phyloP scores from a whole-genome alignment of 1,140 invertebrate species.

The Papilio machaon region DNA sequence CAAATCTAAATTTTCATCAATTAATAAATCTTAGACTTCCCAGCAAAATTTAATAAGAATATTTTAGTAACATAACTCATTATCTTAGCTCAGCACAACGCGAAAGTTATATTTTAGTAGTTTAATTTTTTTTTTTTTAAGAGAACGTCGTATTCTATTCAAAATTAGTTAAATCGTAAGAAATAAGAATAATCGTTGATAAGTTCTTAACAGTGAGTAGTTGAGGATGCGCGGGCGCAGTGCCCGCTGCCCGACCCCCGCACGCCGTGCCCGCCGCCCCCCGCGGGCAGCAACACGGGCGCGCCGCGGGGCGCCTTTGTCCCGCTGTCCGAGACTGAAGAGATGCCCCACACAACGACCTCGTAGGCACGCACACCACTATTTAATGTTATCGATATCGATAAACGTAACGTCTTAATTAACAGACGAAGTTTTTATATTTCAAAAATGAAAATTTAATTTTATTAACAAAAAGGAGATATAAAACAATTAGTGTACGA shows the following conservation, averaged over 20 bases:
- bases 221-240: conserved; percentile 26
- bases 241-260: not conserved
- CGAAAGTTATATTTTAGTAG: too few relatives aligned
- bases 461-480: too few relatives aligned
- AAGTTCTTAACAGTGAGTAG: not conserved
- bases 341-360: conserved; percentile 60
- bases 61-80: too few relatives aligned
- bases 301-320: conserved; percentile 69
- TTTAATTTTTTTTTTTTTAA: too few relatives aligned
- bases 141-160: not conserved
- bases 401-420: not conserved
- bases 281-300: conserved; percentile 44
- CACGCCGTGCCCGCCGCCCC: not conserved
- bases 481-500: too few relatives aligned
- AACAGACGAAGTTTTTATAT: not conserved
- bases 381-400: conserved; percentile 30
- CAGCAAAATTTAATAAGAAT: too few relatives aligned
- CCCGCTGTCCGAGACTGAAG: conserved; percentile 57
- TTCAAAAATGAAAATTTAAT: not conserved
- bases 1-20: too few relatives aligned
- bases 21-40: too few relatives aligned
- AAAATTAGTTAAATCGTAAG: too few relatives aligned
- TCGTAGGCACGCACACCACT: conserved; percentile 38
- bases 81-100: too few relatives aligned
- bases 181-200: not conserved